Conservation (phyloP, 2,888 invertebrate species). For the Chelonus formosanus region DNA sequence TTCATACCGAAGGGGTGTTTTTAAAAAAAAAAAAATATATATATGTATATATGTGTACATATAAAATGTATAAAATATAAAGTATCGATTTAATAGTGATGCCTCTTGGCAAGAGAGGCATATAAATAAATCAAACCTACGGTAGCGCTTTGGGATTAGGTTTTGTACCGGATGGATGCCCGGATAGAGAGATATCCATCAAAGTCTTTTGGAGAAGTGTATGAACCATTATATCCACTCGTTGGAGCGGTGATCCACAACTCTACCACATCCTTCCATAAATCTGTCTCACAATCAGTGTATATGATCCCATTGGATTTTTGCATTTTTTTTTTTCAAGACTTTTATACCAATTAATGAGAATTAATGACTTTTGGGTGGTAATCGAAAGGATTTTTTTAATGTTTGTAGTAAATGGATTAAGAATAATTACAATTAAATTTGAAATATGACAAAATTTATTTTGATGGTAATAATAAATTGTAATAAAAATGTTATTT, state of each 20-base stretch:
- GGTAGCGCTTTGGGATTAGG: constrained; percentile 33
- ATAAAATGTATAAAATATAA: constrained; percentile 26
- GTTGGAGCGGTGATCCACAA: constrained; percentile 27
- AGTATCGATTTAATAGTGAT: constrained; percentile 30
- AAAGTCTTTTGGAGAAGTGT: constrained; percentile 43
- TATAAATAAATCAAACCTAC: constrained; percentile 36
- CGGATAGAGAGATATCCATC: constrained; percentile 43
- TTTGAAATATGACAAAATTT: too few species aligned
- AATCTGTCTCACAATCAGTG: constrained; percentile 25
- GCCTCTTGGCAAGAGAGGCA: constrained; percentile 14
- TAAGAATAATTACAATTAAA: too few species aligned
- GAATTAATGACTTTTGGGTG: constrained; percentile 6
- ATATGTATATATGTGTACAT: constrained; percentile 7
- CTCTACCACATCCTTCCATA: constrained; percentile 29
- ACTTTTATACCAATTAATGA: background rate
- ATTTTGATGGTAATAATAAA: too few species aligned
- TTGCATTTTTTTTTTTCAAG: constrained; percentile 8
- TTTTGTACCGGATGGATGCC: constrained; percentile 35
- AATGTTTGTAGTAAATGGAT: too few species aligned
- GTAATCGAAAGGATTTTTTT: background rate
- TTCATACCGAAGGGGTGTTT: too few species aligned
- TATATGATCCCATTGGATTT: constrained; percentile 19
- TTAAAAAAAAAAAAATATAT: background rate
- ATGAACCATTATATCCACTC: constrained; percentile 42
- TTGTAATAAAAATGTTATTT: too few species aligned